phyloP scores from a whole-genome alignment of 30 jellyfish, hydroid and myxozoan species.

The Hydra vulgaris region DNA sequence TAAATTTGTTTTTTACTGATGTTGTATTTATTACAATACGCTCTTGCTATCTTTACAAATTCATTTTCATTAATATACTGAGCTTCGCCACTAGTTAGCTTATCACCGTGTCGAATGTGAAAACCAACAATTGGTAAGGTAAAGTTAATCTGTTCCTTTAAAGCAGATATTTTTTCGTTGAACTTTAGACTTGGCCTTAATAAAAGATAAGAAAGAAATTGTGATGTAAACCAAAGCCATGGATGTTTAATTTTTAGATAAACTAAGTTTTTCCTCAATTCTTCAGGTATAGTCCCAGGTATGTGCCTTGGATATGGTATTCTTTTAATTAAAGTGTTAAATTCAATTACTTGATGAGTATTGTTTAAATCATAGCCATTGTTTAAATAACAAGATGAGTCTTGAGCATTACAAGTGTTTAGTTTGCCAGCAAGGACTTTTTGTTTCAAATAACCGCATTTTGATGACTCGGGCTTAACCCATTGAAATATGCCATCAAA shows the following conservation, averaged over 20 bases:
- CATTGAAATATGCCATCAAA: too few relatives aligned
- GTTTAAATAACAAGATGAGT: not conserved
- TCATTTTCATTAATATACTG: not conserved
- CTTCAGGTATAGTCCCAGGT: slow-evolving; percentile 21
- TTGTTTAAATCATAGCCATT: slow-evolving; percentile 18
- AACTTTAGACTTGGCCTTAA: slow-evolving; percentile 8
- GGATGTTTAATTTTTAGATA: not conserved
- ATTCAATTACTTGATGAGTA: not conserved
- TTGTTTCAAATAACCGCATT: too few relatives aligned
- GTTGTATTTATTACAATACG: not conserved
- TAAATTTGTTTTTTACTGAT: not conserved
- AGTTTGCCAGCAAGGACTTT: too few relatives aligned
- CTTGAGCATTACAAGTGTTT: slow-evolving; percentile 2
- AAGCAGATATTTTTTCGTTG: not conserved
- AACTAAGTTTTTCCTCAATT: not conserved
- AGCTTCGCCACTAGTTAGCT: not conserved
- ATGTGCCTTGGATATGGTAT: slow-evolving; percentile 10
- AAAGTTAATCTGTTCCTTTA: not conserved
- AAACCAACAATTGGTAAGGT: too few relatives aligned
- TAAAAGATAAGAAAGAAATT: slow-evolving; percentile 9
- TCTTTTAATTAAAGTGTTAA: not conserved
- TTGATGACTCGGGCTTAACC: too few relatives aligned
- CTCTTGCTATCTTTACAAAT: not conserved
- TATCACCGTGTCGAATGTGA: too few relatives aligned
- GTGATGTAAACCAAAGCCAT: slow-evolving; percentile 16